A percentile compares a stretch with the other conserved stretches of the same genome.
Evolutionary conservation across 2,797 vertebrate genomes (phyloP).

Genomic region (Molossus molossus): DNA sequence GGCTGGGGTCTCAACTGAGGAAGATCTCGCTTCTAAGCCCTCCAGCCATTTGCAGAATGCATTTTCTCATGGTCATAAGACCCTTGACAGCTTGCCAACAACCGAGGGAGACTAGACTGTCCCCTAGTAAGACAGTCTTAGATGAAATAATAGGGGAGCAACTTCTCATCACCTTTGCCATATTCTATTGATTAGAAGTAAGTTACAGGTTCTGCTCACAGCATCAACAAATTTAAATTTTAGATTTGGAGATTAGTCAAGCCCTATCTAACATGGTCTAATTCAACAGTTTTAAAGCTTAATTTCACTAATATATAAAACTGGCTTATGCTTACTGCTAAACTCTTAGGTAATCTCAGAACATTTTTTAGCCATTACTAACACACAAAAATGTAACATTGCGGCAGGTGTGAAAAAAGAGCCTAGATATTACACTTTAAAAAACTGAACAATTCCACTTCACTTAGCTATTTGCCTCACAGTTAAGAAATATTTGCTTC

Average conservation of each 20-base stretch:
- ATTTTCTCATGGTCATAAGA: not conserved
- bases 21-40: not conserved
- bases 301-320: not conserved
- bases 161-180: not conserved
- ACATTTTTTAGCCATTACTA: not conserved
- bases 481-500: conserved; percentile 10
- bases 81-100: not conserved
- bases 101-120: not conserved
- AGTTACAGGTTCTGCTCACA: not conserved
- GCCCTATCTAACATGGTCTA: not conserved
- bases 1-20: not conserved
- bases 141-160: not conserved
- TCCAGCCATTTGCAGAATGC: not conserved
- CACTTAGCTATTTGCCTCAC: not conserved
- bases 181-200: not conserved
- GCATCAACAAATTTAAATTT: not conserved
- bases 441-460: conserved; percentile 3
- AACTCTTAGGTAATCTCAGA: not conserved
- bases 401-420: not conserved
- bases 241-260: not conserved
- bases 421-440: not conserved
- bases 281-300: not conserved
- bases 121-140: not conserved
- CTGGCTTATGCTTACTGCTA: not conserved
- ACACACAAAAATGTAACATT: not conserved